Evolutionary conservation across 2,113 vertebrate genomes (phyloP).

Genomic region (Oreotrochilus melanogaster): DNA sequence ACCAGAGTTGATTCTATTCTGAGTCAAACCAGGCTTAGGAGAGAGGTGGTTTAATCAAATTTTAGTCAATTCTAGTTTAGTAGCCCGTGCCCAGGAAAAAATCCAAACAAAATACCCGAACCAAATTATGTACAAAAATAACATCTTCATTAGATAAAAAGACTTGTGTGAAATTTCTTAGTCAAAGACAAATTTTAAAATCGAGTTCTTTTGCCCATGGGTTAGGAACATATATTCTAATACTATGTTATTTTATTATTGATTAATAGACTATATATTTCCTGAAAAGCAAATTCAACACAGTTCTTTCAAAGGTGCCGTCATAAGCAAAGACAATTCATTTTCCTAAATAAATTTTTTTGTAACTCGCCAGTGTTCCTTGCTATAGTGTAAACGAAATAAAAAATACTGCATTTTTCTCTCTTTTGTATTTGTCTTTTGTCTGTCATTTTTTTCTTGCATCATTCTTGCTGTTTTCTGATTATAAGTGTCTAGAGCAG

Average conservation of each 20-base stretch:
- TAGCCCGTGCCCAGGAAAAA: not conserved
- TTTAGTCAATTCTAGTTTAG: slow-evolving; percentile 16
- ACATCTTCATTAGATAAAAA: not conserved
- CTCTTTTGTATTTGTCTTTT: not conserved
- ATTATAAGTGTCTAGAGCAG: not conserved
- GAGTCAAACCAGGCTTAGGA: not conserved
- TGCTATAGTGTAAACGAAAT: not conserved
- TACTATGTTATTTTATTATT: not conserved
- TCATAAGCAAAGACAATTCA: not conserved
- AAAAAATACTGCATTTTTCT: not conserved
- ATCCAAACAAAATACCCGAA: rapidly evolving
- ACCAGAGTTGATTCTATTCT: not conserved
- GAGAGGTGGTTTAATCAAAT: not conserved
- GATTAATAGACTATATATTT: not conserved
- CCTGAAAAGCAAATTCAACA: not conserved
- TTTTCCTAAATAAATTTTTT: not conserved
- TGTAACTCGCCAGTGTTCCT: not conserved
- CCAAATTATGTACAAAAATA: not conserved
- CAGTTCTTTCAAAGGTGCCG: not conserved
- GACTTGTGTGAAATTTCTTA: not conserved
- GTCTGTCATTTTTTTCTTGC: not conserved
- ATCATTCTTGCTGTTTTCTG: not conserved
- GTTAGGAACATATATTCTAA: not conserved
- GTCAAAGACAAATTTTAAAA: not conserved
- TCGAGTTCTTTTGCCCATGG: not conserved